Evolutionary conservation across 2,113 vertebrate species (phyloP).

Genomic region (Struthidea cinerea): DNA sequence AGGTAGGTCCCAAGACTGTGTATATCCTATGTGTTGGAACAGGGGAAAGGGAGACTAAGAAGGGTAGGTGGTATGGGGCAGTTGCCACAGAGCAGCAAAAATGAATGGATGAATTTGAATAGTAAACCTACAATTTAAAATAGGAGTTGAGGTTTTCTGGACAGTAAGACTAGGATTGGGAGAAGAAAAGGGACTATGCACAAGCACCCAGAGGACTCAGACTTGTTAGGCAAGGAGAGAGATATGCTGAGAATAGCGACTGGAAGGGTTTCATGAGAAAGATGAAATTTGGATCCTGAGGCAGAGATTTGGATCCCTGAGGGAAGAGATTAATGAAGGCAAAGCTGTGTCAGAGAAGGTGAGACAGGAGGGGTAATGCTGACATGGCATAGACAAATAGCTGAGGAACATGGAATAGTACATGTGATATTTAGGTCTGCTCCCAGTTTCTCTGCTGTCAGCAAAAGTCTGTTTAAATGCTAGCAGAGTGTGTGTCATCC

Average conservation of each 20-base stretch:
- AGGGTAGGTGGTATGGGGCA: not conserved
- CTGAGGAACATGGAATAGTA: not conserved
- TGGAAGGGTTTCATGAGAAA: not conserved
- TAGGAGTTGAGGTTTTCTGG: not conserved
- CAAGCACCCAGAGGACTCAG: not conserved
- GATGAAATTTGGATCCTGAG: not conserved
- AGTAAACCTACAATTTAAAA: not conserved
- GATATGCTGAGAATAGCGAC: not conserved
- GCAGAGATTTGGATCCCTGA: not conserved
- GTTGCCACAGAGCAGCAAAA: not conserved
- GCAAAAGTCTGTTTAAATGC: conserved; percentile 6
- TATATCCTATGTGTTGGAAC: not conserved
- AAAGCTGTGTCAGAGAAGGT: not conserved
- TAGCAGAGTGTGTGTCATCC: conserved; percentile 7
- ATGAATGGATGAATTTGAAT: not conserved
- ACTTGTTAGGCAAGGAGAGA: not conserved
- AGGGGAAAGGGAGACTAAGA: not conserved
- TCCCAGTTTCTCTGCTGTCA: conserved; percentile 4
- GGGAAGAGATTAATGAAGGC: not conserved
- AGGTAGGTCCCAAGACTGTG: not conserved
- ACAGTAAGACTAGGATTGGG: not conserved
- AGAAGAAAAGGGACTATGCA: not conserved
- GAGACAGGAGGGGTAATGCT: not conserved
- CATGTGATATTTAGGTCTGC: not conserved
- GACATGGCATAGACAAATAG: not conserved